These are phyloP conservation scores for Brienomyrus brachyistius DNA, from an alignment of 2,113 vertebrate genomes.

Conservation along the genomic window DNA sequence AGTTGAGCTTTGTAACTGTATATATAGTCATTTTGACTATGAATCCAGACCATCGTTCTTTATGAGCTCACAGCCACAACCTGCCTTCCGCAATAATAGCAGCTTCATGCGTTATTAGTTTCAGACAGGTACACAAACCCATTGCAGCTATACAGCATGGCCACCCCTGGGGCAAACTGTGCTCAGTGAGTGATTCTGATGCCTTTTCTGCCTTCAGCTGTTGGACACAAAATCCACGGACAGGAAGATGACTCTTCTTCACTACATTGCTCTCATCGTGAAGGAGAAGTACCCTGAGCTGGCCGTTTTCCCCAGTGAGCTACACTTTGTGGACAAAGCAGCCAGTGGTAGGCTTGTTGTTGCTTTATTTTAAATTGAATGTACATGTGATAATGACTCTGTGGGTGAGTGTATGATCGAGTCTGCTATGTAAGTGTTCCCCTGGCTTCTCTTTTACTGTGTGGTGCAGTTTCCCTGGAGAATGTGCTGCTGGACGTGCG, in stretches of 20 bases:
- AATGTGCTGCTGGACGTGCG: constrained; percentile 89
- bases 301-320: constrained; percentile 82
- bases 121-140: background rate
- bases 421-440: background rate
- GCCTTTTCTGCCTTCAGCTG: constrained; percentile 58
- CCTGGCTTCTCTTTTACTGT: background rate
- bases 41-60: background rate
- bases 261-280: constrained; percentile 88
- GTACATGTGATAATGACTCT: background rate
- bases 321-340: constrained; percentile 94
- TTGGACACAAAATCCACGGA: constrained; percentile 97
- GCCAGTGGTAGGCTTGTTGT: constrained; percentile 71
- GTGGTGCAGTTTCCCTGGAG: constrained; percentile 80
- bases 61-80: background rate
- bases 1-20: background rate
- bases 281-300: constrained; percentile 90
- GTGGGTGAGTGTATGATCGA: background rate
- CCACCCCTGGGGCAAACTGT: background rate
- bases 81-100: background rate
- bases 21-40: background rate
- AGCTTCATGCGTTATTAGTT: background rate
- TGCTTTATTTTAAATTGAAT: background rate
- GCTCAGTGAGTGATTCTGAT: background rate
- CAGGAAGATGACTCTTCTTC: constrained; percentile 88
- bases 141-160: background rate